phyloP scores from a whole-genome alignment of 2,797 vertebrate species.

The Trichosurus vulpecula region DNA sequence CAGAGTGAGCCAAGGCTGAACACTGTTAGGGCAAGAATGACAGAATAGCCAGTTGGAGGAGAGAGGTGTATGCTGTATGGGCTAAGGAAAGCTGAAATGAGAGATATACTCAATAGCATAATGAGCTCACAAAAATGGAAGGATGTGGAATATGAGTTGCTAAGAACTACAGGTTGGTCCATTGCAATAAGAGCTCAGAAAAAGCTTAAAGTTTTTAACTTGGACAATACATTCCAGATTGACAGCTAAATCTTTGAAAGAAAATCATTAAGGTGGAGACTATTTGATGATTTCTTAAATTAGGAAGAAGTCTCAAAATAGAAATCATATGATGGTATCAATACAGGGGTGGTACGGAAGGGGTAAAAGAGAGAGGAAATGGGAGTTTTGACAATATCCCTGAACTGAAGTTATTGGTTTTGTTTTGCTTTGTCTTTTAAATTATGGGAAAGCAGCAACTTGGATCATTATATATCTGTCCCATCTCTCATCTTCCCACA shows the following conservation, averaged over 20 bases:
- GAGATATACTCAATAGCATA: neutral
- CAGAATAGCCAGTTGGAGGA: neutral
- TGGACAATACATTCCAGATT: neutral
- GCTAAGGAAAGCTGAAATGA: constrained; percentile 18
- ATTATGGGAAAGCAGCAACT: constrained; percentile 24
- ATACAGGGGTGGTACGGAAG: neutral
- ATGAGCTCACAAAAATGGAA: constrained; percentile 9
- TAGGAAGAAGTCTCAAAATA: constrained; percentile 13
- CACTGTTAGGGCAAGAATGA: neutral
- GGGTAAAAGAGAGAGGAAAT: neutral
- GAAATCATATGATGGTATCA: neutral
- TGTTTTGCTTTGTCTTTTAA: constrained; percentile 15
- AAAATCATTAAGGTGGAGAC: neutral
- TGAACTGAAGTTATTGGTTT: neutral
- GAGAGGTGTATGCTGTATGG: neutral
- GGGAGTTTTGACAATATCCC: constrained; percentile 6
- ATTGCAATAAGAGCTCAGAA: neutral
- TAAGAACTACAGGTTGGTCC: neutral
- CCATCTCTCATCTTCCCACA: constrained; percentile 7
- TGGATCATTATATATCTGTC: constrained; percentile 2
- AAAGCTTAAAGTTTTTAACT: neutral
- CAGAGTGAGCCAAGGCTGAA: neutral
- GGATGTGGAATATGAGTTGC: neutral
- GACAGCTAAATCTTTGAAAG: neutral
- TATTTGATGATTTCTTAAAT: constrained; percentile 20